phyloP scores from a whole-genome alignment of 2,113 vertebrate species.

The Otocyon megalotis region DNA sequence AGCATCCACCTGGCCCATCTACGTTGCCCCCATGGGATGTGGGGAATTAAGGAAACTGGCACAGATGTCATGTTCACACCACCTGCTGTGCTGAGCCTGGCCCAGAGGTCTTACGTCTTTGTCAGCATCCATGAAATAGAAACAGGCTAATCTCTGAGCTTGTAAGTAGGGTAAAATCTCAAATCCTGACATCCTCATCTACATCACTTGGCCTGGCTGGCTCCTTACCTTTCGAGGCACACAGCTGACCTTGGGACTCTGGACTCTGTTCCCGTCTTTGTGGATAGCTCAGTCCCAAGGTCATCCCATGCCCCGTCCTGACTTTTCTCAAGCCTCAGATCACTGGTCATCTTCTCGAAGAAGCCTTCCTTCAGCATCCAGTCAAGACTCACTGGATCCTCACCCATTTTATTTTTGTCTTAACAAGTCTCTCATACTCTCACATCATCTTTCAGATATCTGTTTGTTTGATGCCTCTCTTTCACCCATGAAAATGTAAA shows the following conservation, averaged over 20 bases:
- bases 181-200: background rate
- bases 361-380: background rate
- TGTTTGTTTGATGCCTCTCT: background rate
- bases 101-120: background rate
- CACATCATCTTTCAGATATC: background rate
- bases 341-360: background rate
- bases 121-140: background rate
- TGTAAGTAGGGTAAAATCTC: background rate
- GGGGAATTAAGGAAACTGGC: background rate
- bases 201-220: background rate
- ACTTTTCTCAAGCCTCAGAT: background rate
- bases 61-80: accelerated
- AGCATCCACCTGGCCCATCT: background rate
- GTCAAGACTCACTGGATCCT: background rate
- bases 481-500: background rate
- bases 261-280: background rate
- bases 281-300: background rate
- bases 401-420: background rate
- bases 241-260: background rate
- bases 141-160: background rate
- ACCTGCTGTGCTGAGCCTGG: background rate
- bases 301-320: background rate
- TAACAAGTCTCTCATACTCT: background rate
- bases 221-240: background rate
- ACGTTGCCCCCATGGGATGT: accelerated